Base-by-base conservation (phyloP, 2,797 vertebrate species). In the Cyprinella venusta region DNA sequence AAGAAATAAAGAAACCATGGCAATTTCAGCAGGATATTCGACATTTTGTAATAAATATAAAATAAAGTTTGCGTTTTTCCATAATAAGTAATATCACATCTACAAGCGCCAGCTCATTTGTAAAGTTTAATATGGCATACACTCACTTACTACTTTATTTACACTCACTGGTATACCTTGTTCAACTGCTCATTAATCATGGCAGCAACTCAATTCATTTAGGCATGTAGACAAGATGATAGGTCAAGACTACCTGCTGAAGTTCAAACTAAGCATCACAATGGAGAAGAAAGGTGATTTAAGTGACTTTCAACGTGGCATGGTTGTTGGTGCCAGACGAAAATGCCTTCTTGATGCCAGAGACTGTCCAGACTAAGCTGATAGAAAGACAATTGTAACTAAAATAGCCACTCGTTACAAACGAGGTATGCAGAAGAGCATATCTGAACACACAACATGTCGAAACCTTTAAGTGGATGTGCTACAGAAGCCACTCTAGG, bases 271-370 rank as follows among this genome's bases (percentile, higher is more conserved):
- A 9, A 10, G 40, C 40, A 10, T 42, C 40, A 42, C 9, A 42
- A 42, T 42, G 40, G 40, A 10, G 9, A 42, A 9, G 40, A 42
- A 42, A 10, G 9, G 9, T 42, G 40, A 42, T 42, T 42, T 42
- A 42, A 42, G 40, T 42, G 9, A 42, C 40, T 42, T 42, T 42
- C 2, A 42, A 12, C 40, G 9, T 42, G 21, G 5, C 8, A 56
- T n/a, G 21, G 8, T 54, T 54, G 52, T 54, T 54, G 19, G 52
- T n/a, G 19, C 8, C 21, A n/a, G 21, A 56, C n/a, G 13, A 65
- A 78, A 79, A 81, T 19, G 84, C 50, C 52, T 80, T 83, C 45
- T 70, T 85, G 76, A 82, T 86, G 77, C 71, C 70, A 86, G 81
- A 61, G 56, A 83, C 50, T 79, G 52, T 42, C 21, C 80, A 79